Conservation (phyloP, 2,888 invertebrate genomes). For the Drosophila nigritarsus region DNA sequence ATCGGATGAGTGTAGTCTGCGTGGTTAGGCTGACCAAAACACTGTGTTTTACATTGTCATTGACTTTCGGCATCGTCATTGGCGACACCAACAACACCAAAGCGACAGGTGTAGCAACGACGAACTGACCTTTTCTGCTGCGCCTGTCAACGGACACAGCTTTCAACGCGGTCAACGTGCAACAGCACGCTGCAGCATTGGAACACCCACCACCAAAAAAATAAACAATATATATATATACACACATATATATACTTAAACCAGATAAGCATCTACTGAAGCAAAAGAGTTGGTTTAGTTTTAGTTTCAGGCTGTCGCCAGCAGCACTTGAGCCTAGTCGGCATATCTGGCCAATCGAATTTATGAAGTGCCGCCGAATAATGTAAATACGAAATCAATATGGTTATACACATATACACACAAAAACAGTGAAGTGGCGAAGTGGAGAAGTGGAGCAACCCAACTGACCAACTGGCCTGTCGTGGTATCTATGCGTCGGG, state of each 20-base stretch:
- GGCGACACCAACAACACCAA: slow-evolving; percentile 31
- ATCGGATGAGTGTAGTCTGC: slow-evolving; percentile 82
- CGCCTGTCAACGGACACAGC: slow-evolving; percentile 23
- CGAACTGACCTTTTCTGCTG: slow-evolving; percentile 10
- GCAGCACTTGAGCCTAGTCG: slow-evolving; percentile 55
- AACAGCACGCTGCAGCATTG: slow-evolving; percentile 1
- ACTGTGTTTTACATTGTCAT: slow-evolving; percentile 76
- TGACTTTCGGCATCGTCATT: slow-evolving; percentile 67
- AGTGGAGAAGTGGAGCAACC: slow-evolving; percentile 33
- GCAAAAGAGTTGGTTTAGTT: slow-evolving; percentile 28
- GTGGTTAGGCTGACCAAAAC: slow-evolving; percentile 80
- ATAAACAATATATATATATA: background rate
- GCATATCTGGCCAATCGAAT: slow-evolving; percentile 50
- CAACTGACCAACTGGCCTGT: slow-evolving; percentile 33
- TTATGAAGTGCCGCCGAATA: slow-evolving; percentile 61
- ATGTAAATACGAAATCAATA: slow-evolving; percentile 64
- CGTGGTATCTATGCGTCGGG: slow-evolving; percentile 21
- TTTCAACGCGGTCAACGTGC: slow-evolving; percentile 14
- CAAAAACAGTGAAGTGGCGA: background rate
- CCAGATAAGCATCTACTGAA: slow-evolving; percentile 21
- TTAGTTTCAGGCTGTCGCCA: slow-evolving; percentile 66
- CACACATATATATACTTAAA: background rate
- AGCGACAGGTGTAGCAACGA: slow-evolving; percentile 64
- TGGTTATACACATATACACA: slow-evolving; percentile 21
- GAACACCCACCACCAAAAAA: slow-evolving; percentile 5